A percentile compares a stretch with the other conserved stretches of the same genome.
phyloP scores from a whole-genome alignment of 2,888 invertebrate species.

The Lasioglossum oenotherae region DNA sequence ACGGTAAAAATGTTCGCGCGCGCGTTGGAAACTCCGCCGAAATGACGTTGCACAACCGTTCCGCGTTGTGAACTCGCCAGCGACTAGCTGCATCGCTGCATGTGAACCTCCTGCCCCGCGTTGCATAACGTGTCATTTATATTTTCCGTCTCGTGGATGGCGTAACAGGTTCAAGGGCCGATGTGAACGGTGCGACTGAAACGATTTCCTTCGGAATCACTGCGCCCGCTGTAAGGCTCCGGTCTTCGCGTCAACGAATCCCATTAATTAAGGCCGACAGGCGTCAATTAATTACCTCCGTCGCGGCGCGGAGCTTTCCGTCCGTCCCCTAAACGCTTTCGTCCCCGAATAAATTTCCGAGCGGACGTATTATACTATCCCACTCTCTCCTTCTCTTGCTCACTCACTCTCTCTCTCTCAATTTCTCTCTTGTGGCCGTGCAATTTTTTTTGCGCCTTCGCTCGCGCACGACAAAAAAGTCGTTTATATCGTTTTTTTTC shows the following conservation, averaged over 20 bases:
- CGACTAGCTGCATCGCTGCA: background rate
- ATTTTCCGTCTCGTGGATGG: background rate
- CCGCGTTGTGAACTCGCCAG: background rate
- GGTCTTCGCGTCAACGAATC: conserved; percentile 17
- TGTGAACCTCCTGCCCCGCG: background rate
- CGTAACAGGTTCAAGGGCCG: conserved; percentile 18
- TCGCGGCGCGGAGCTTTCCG: conserved; percentile 31
- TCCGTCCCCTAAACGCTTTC: conserved; percentile 22
- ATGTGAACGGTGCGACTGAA: conserved; percentile 1
- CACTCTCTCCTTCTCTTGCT: background rate
- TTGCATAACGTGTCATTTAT: conserved; percentile 24
- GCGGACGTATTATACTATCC: background rate
- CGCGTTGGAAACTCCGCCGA: background rate
- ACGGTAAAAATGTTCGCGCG: background rate
- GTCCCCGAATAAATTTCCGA: conserved; percentile 35
- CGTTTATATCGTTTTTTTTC: background rate
- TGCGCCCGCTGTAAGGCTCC: conserved; percentile 23
- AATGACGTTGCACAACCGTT: background rate
- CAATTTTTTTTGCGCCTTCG: background rate
- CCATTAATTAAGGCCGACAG: conserved; percentile 48
- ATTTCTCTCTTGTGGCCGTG: background rate
- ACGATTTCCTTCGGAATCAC: conserved; percentile 32
- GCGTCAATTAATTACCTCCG: conserved; percentile 53
- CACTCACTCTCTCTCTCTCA: no score
- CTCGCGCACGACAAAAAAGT: background rate